Base-by-base conservation (phyloP, 2,797 vertebrate species). In the Alauda arvensis region DNA sequence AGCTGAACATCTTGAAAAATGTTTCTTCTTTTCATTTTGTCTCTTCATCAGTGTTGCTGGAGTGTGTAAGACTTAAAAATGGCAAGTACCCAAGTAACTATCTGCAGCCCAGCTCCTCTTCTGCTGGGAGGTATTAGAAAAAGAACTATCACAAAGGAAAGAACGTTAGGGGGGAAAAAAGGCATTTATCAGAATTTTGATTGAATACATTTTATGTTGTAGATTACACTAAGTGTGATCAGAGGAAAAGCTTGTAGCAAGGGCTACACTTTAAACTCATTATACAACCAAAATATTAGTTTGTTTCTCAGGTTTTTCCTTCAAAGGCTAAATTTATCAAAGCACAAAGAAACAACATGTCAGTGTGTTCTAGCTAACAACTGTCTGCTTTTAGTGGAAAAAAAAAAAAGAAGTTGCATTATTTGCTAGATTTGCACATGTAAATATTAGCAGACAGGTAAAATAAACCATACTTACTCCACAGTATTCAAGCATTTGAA, bases 401-500 rank as follows among this genome's bases (percentile, higher is more conserved):
- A 39, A 78, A 14, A 39, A 83, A 29, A 37, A 37, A 37, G 17
- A 62, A 72, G 11, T 48, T 24, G 25, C 3, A 37, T 24, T 52
- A 25, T 65, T 74, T 78, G 51, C 39, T 65, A 70, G 20, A 88
- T 52, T 61, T 62, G 9, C 40, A 61, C 3, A 10, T 20, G 12
- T 61, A 90, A 93, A 76, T 69, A 77, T 45, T 74, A 80, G 51
- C 37, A 77, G 79, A 69, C 19, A 42, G 18, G 19, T 45, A 91
- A 93, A 88, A 82, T 25, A 88, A 93, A 62, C 74, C 76, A 48
- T 74, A 97, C 98, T 91, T 97, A 99, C 99, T 97, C 99, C 99
- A 94, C 99, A 99, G 92, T 99, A 99, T 92, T 99, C 98, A 94
- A 99, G 95, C 96, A 99, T 97, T 56, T 98, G 97, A 89, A 98